A percentile compares a stretch with the other conserved stretches of the same genome.
Conservation (phyloP, 2,113 vertebrate species). For the Alosa alosa region DNA sequence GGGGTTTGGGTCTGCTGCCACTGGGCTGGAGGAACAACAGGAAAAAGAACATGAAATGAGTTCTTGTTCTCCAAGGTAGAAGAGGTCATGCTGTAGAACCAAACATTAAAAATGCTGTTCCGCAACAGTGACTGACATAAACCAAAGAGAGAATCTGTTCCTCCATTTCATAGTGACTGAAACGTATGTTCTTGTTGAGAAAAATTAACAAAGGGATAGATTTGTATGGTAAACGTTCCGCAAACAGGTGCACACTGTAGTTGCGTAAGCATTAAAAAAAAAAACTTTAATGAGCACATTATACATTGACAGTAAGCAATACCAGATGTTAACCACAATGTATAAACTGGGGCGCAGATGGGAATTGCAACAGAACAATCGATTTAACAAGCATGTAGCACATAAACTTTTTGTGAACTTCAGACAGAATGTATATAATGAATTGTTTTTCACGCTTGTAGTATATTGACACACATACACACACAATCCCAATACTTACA, state of each 20-base stretch:
- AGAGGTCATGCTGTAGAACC: neutral
- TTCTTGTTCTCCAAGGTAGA: neutral
- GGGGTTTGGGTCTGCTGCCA: constrained; percentile 92
- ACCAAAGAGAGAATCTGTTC: neutral
- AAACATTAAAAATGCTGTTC: neutral
- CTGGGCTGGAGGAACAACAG: constrained; percentile 75
- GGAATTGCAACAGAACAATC: neutral
- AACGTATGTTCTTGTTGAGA: neutral
- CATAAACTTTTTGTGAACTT: neutral
- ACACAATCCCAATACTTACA: constrained; percentile 69
- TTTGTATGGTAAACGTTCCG: neutral
- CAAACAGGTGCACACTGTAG: neutral
- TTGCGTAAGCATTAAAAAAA: neutral
- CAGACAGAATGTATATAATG: neutral
- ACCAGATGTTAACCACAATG: neutral
- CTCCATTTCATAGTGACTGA: neutral
- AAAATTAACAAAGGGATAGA: neutral
- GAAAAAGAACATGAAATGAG: neutral
- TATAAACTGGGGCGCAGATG: neutral
- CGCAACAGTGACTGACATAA: neutral
- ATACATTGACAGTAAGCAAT: neutral
- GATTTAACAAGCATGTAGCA: neutral
- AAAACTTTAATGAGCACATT: neutral
- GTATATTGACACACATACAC: neutral
- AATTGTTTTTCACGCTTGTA: neutral